Evolutionary conservation across 1,140 invertebrate species (phyloP), one percentile per base, ranked within the genome.

Genomic region (Chelonus insularis): DNA sequence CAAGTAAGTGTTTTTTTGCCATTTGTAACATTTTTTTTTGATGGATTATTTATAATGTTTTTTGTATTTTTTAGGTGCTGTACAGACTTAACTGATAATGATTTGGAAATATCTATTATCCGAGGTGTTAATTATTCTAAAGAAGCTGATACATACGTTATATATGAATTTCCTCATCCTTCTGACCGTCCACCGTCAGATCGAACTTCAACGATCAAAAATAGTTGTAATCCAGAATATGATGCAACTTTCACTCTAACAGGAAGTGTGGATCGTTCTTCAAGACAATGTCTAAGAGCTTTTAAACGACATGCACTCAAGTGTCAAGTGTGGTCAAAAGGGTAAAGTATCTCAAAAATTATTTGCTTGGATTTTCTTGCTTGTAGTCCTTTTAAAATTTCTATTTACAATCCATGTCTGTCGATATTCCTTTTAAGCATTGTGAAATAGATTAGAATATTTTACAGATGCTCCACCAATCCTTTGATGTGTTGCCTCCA

Each of bases 111-210:
- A 61, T 87, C 85, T 23, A 88, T 98, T 62, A 81, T 96, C 1
- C 86, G 93, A 72, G 96, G 95, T 36, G 87, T 97, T 45, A 94
- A 93, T 69, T 96, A 93, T 77, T 87, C 93, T 1, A 92, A 93
- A 72, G 94, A 97, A 64, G 85, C 96, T 47, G 95, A 98, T 72
- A 97, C 95, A 2, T 98, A 95, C 78, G 91, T 98, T 4, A 94
- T 91, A 75, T 92, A 92, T 70, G 95, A 97, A 75, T 95, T 98
- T 81, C 95, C 95, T 1, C 94, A 89, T 77, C 93, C 95, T 1
- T 75, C 93, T 85, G 95, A 98, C 62, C 87, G 87, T 68, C 87
- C 89, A 4, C 90, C 91, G 41, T 85, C 81, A 11, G 89, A 93
- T 62, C 88, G 89, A 72, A 95, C 94, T 1, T 79, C 82, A 2